Conservation (phyloP, 1,140 invertebrate species). For the Sitophilus oryzae region DNA sequence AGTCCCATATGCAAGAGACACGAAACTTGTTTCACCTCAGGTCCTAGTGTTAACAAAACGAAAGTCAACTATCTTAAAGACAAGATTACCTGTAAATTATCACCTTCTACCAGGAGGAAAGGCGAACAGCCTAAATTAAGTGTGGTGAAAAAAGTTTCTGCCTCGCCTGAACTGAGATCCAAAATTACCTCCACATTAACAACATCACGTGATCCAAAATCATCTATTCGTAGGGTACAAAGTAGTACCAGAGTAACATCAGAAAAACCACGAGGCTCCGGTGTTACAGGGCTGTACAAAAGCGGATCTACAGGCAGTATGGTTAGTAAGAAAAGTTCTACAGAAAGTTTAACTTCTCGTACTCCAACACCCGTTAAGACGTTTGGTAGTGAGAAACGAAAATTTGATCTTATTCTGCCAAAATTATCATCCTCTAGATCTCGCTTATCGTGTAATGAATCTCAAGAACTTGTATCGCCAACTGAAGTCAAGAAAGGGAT, state of each 20-base stretch:
- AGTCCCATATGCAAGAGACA: conserved; percentile 44
- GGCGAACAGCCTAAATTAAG: conserved; percentile 33
- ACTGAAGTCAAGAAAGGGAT: conserved; percentile 55
- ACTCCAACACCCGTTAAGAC: conserved; percentile 46
- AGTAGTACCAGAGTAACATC: conserved; percentile 31
- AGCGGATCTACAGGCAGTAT: conserved; percentile 19
- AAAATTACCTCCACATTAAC: conserved; percentile 32
- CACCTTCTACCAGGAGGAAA: conserved; percentile 47
- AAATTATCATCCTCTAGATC: background rate
- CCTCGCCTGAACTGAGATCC: conserved; percentile 38
- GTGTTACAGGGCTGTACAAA: conserved; percentile 21
- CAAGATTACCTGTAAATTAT: conserved; percentile 53
- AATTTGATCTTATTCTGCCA: conserved; percentile 29
- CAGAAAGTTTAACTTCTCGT: conserved; percentile 23
- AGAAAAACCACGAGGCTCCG: conserved; percentile 1
- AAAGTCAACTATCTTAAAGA: conserved; percentile 54
- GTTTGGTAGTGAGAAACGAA: conserved; percentile 41
- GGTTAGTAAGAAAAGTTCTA: conserved; percentile 17
- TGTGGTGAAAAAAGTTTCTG: conserved; percentile 43
- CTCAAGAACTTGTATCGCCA: conserved; percentile 53
- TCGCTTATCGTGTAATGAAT: conserved; percentile 46
- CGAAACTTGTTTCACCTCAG: conserved; percentile 52
- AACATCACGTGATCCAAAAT: conserved; percentile 29
- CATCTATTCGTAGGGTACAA: conserved; percentile 23
- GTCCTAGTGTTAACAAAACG: conserved; percentile 39